A percentile compares a stretch with the other conserved stretches of the same genome.
Evolutionary conservation across 2,113 vertebrate genomes (phyloP).

Genomic region (Prunella himalayana): DNA sequence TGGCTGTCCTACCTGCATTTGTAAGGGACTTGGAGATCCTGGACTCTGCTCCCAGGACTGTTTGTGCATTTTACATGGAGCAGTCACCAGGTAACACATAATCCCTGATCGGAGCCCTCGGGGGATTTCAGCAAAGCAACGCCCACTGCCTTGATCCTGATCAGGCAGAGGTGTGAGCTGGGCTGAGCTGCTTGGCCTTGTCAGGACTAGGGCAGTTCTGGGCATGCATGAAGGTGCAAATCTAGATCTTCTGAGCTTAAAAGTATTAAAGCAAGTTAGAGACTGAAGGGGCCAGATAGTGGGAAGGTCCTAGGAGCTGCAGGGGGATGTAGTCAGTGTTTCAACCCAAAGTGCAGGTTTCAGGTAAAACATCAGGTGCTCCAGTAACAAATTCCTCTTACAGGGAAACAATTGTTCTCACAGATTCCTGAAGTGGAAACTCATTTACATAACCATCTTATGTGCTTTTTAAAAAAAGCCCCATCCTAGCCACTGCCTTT

Average conservation of each 20-base stretch:
- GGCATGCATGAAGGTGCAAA: conserved; percentile 13
- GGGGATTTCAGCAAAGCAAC: conserved; percentile 18
- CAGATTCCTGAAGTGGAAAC: neutral
- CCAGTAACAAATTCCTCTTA: neutral
- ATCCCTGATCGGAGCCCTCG: neutral
- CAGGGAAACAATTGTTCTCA: neutral
- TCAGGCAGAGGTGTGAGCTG: conserved; percentile 48
- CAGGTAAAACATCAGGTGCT: neutral
- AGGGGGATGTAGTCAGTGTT: neutral
- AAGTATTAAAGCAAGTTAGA: neutral
- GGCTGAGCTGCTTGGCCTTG: conserved; percentile 41
- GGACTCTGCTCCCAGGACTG: conserved; percentile 31
- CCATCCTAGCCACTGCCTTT: neutral
- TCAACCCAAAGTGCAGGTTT: neutral
- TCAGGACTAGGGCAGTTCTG: conserved; percentile 44
- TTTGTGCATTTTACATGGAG: conserved; percentile 33
- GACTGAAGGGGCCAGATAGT: neutral
- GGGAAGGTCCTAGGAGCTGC: neutral
- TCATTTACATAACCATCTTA: neutral
- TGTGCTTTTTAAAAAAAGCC: neutral
- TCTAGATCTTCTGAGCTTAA: neutral
- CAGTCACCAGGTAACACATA: conserved; percentile 51
- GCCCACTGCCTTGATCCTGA: conserved; percentile 29
- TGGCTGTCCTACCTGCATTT: neutral
- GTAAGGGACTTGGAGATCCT: neutral